A percentile compares a stretch with the other conserved stretches of the same genome.
phyloP scores from a whole-genome alignment of 2,888 invertebrate genomes.

The Aphidoletes aphidimyza region DNA sequence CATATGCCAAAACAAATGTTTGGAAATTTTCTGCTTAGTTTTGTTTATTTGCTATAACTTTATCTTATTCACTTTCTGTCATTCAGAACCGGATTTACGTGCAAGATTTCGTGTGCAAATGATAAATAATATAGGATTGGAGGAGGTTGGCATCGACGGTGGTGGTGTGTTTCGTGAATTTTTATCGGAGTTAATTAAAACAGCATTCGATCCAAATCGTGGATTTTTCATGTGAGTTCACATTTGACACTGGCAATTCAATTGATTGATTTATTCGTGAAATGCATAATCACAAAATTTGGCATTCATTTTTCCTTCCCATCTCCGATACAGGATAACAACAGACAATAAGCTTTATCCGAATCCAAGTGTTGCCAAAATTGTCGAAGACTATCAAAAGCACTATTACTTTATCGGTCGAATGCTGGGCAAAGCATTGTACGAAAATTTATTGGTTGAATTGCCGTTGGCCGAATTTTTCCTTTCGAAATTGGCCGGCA shows the following conservation, averaged over 20 bases:
- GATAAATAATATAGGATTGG: slow-evolving; percentile 88
- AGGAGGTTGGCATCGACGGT: slow-evolving; percentile 97
- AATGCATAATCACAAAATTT: background rate
- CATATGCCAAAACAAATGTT: background rate
- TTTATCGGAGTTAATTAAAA: slow-evolving; percentile 90
- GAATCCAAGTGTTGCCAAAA: slow-evolving; percentile 88
- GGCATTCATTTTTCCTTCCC: background rate
- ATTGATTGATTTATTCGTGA: background rate
- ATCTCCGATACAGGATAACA: slow-evolving; percentile 71
- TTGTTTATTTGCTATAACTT: background rate
- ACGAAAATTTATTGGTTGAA: slow-evolving; percentile 94
- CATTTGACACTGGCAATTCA: background rate
- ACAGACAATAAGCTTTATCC: slow-evolving; percentile 95
- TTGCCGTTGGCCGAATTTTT: slow-evolving; percentile 96
- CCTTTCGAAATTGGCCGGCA: slow-evolving; percentile 85
- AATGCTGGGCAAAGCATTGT: slow-evolving; percentile 93
- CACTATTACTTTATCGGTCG: slow-evolving; percentile 96
- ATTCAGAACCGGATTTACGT: slow-evolving; percentile 84
- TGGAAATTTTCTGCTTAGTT: background rate
- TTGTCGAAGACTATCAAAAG: slow-evolving; percentile 85
- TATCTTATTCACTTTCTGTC: background rate
- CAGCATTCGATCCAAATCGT: slow-evolving; percentile 95
- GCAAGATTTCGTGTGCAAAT: slow-evolving; percentile 88
- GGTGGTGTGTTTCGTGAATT: slow-evolving; percentile 97
- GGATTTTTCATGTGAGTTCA: slow-evolving; percentile 81